Evolutionary conservation across 2,888 invertebrate genomes (phyloP), one percentile per base, ranked within the genome.

Genomic region (Aricia artaxerxes): DNA sequence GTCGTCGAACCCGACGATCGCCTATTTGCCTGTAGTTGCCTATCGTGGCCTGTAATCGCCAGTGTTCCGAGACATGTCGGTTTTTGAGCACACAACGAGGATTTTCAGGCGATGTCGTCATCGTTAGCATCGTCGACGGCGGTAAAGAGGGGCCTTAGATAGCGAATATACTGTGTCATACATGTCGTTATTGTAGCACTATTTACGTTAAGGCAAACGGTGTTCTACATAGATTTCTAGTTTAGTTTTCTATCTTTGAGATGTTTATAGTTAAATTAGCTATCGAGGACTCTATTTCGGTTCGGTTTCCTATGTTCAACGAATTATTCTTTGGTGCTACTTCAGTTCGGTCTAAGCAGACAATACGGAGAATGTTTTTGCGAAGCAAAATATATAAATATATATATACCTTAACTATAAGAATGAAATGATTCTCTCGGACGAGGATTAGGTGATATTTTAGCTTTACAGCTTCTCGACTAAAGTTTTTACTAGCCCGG

Each of bases 381-480:
- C 93, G 88, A 88, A 92, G 93, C 93, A 93, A 93, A 93, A 86
- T 78, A 85, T 85, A 82, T 80, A 81, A 57, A 53, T 80, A 81
- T 82, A 84, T 80, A 84, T 85, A 83, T 83, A 82, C 84, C 88
- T 88, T 88, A 88, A 89, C 87, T 89, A 82, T 90, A 87, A 84
- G 85, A 83, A 86, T 85, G 84, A 85, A 85, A 84, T 84, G 85
- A 91, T 92, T 92, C 92, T 94, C 92, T 89, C 84, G 81, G 81
- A 86, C 86, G 91, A 90, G 92, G 88, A 90, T 90, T 88, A 85
- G 86, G 94, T 94, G 94, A 94, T 94, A 94, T 91, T 90, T 92
- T 90, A 93, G 94, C 94, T 94, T 94, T 94, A 94, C 91, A 87
- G 93, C 93, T 92, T 91, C 89, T 88, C 88, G 86, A 84, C 86